These are phyloP conservation scores for Laodelphax striatellus DNA, from an alignment of 1,140 invertebrate genomes.

Conservation along the genomic window DNA sequence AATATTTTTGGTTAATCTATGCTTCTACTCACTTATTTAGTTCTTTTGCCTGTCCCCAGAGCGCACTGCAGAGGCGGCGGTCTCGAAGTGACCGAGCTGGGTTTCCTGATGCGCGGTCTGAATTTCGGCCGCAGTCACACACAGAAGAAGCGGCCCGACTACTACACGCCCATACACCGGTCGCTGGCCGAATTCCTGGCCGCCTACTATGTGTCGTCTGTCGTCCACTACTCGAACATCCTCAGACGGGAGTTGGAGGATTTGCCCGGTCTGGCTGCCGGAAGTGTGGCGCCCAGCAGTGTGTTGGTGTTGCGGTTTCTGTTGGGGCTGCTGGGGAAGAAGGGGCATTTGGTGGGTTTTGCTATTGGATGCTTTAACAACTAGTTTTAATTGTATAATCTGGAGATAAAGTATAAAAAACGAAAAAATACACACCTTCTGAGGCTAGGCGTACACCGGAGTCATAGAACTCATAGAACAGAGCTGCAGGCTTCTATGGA, in stretches of 20 bases:
- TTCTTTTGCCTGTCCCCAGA: too few species aligned
- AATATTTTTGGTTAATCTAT: too few species aligned
- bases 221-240: conserved; percentile 38
- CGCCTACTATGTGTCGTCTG: conserved; percentile 40
- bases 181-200: conserved; percentile 39
- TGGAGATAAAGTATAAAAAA: too few species aligned
- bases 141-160: conserved; percentile 28
- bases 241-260: conserved; percentile 38
- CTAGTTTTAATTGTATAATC: too few species aligned
- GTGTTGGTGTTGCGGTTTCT: conserved; percentile 34
- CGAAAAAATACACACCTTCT: too few species aligned
- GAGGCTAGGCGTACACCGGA: too few species aligned
- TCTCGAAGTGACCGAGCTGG: conserved; percentile 33
- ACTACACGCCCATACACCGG: conserved; percentile 37
- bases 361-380: conserved; percentile 18
- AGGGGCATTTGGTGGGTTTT: conserved; percentile 30
- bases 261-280: conserved; percentile 29
- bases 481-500: too few species aligned
- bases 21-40: too few species aligned
- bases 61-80: conserved; percentile 27
- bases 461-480: too few species aligned
- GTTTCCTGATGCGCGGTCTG: conserved; percentile 32
- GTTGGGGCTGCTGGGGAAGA: conserved; percentile 36
- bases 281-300: conserved; percentile 10
- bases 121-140: conserved; percentile 29